Conservation (phyloP, 2,888 invertebrate genomes). For the Abrostola triplasia region DNA sequence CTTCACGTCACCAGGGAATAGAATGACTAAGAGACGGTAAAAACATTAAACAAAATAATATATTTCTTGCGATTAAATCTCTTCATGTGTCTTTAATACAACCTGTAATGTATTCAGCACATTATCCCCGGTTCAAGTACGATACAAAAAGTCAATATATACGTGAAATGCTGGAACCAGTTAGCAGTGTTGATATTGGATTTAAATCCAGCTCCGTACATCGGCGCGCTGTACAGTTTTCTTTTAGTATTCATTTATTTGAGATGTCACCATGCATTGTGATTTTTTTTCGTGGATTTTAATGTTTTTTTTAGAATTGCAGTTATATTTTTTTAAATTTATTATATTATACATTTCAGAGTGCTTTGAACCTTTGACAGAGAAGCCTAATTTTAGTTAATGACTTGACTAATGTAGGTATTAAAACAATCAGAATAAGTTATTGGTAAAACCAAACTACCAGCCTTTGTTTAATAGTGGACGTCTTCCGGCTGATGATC, state of each 20-base stretch:
- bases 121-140: background rate
- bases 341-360: no score
- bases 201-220: conserved; percentile 43
- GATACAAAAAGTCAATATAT: conserved; percentile 20
- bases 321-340: no score
- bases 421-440: no score
- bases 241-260: conserved; percentile 42
- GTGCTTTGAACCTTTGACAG: no score
- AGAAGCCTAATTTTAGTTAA: no score
- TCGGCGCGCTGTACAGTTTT: conserved; percentile 32
- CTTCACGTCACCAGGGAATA: no score
- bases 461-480: no score
- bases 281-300: no score
- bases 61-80: background rate
- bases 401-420: no score
- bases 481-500: no score
- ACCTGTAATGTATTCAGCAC: background rate
- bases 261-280: conserved; percentile 12
- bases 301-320: no score
- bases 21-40: background rate
- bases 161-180: conserved; percentile 18
- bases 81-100: background rate
- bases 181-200: conserved; percentile 43
- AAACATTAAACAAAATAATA: background rate
- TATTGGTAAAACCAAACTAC: no score